Base-by-base conservation (phyloP, 2,797 vertebrate genomes). In the Notoglanidium macrostoma region DNA sequence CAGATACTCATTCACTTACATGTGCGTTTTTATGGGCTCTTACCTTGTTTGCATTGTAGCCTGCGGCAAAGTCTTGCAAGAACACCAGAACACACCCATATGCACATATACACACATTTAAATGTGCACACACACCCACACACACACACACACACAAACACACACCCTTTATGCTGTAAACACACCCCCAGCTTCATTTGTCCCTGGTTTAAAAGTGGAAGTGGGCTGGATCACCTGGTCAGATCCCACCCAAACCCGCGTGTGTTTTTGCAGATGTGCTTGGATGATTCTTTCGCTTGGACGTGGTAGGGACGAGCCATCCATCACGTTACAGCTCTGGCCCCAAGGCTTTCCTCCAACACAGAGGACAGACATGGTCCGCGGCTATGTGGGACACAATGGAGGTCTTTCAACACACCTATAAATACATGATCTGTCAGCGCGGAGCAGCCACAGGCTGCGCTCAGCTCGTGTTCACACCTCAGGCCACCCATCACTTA, bases 401-500 rank as follows among this genome's bases (percentile, higher is more conserved):
- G 95, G 95, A 95, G 95, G 95, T 95, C 95, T 95, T 96, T 96
- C 95, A 96, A 95, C 94, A 95, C 94, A 96, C 95, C 95, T 95
- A 95, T 96, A 96, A 96, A 96, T 96, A 95, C 94, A 96, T 95
- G 95, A 95, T 96, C 94, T 95, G 95, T 95, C 95, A 95, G 94
- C 91, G 92, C 92, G 91, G 94, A 51, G 91, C 94, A 92, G 94
- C 95, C 95, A 94, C 91, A 81, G 93, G 95, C 94, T 92, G 89
- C 91, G 94, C 93, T 94, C 94, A 93, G 94, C 93, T 90, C 90
- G 93, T 78, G 93, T 93, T 94, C 93, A 81, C 93, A 93, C 94
- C 95, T 94, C 92, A 87, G 95, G 95, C 94, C 74, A 91, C 92
- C 95, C 95, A 95, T 96, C 95, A 95, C 95, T 95, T 95, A 96